Evolutionary conservation across 2,113 vertebrate genomes (phyloP), one percentile per base, ranked within the genome.

Genomic region (Solea solea): DNA sequence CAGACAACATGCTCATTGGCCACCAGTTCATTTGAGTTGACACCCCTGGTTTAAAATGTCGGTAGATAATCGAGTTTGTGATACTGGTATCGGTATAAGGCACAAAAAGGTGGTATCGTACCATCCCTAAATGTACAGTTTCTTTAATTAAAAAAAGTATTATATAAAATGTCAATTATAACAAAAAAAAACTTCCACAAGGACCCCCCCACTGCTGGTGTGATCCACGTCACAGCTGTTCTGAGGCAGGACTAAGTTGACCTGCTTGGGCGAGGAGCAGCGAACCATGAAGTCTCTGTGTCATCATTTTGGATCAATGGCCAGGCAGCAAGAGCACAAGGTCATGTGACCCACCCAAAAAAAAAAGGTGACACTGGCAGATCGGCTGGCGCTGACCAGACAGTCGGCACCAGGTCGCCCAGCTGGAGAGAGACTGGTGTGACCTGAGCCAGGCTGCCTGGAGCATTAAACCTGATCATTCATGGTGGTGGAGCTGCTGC

Each of bases 281-380:
- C 15, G 8, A 71, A 69, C 70, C 66, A 13, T 51, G 68, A 79
- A 60, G 68, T 63, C 73, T 57, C 42, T 0, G 62, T 77, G 71
- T 77, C 78, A 50, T 2, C 4, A 12, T 60, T 65, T 42, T 46
- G 67, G 76, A 79, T 87, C 83, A 52, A 59, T 62, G 76, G 60
- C 14, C n/a, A 79, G 71, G 66, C 58, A 9, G 56, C 14, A 3
- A 8, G 41, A 73, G 40, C 65, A 73, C 13, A 44, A 74, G 72
- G 83, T 78, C 76, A 72, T 2, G 16, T 28, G 79, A 81, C 71
- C 67, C n/a, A 1, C 28, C n/a, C 7, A 8, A 21, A 50, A 54
- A 41, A 60, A 63, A 64, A 74, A 83, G 54, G 81, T 88, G 82
- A 86, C 89, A 85, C 51, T 81, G 86, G 81, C 60, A 34, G 27